These are phyloP conservation scores for Tragelaphus buxtoni DNA, from an alignment of 2,113 vertebrate genomes.

Conservation along the genomic window DNA sequence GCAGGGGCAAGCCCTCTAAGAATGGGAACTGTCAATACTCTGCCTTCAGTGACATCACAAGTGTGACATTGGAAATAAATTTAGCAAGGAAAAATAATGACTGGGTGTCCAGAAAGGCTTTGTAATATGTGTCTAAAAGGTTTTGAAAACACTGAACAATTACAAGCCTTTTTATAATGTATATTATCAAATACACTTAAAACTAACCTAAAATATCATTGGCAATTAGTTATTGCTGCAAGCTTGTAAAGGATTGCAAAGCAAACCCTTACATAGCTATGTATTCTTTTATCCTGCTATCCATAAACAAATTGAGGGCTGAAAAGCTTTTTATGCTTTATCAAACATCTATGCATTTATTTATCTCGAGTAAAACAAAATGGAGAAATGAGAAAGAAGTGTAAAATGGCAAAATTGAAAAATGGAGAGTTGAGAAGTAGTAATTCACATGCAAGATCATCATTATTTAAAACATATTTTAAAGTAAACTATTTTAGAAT, in stretches of 20 bases:
- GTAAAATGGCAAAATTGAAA: background rate
- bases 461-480: background rate
- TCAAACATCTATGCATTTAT: background rate
- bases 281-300: background rate
- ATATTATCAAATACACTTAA: conserved; percentile 20
- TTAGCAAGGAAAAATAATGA: conserved; percentile 54
- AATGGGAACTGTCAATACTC: conserved; percentile 9
- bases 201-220: conserved; percentile 24
- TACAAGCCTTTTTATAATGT: background rate
- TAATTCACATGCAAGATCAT: background rate
- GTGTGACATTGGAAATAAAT: conserved; percentile 24
- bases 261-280: background rate
- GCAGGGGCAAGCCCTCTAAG: conserved; percentile 30
- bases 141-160: conserved; percentile 32
- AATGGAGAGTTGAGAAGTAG: background rate
- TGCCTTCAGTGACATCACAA: background rate
- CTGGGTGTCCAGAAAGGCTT: background rate
- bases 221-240: background rate
- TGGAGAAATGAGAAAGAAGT: background rate
- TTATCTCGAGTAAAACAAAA: background rate
- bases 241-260: background rate
- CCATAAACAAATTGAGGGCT: background rate
- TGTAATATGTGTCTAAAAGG: conserved; percentile 15
- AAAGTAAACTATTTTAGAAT: background rate
- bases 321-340: background rate